Conservation (phyloP, 2,797 vertebrate species). For the Botia kubotai region DNA sequence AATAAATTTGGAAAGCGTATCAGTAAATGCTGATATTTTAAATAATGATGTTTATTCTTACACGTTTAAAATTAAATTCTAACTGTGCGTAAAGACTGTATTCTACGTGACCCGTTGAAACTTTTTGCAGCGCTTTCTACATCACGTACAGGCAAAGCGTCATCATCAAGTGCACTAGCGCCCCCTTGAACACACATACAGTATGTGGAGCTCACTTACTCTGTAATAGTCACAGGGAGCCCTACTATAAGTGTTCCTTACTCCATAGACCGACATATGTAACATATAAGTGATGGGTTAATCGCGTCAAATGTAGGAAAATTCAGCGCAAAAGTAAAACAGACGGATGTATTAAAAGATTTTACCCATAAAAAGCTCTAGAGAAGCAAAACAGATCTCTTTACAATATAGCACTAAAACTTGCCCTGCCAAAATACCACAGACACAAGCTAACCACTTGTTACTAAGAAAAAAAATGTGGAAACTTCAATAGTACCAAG, state of each 20-base stretch:
- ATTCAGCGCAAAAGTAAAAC: too few species aligned
- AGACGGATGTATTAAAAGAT: too few species aligned
- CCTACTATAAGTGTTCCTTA: neutral
- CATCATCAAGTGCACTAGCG: conserved; percentile 57
- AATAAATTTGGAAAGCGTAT: neutral
- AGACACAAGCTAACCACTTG: neutral
- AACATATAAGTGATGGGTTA: neutral
- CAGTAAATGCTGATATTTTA: neutral
- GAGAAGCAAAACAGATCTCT: neutral
- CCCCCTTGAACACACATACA: conserved; percentile 51
- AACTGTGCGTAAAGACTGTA: conserved; percentile 6
- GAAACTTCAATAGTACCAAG: neutral
- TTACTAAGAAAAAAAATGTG: neutral
- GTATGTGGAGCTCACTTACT: neutral
- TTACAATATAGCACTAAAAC: neutral
- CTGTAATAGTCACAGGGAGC: neutral
- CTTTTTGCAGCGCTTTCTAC: conserved; percentile 30
- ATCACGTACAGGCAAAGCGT: conserved; percentile 48
- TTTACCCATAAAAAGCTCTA: too few species aligned
- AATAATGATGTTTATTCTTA: neutral
- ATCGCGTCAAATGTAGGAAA: too few species aligned
- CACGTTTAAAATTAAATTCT: conserved; percentile 9
- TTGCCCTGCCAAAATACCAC: neutral
- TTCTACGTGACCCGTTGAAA: conserved; percentile 32
- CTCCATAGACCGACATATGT: neutral